Conservation (phyloP, 2,113 vertebrate genomes). For the Nothobranchius furzeri region DNA sequence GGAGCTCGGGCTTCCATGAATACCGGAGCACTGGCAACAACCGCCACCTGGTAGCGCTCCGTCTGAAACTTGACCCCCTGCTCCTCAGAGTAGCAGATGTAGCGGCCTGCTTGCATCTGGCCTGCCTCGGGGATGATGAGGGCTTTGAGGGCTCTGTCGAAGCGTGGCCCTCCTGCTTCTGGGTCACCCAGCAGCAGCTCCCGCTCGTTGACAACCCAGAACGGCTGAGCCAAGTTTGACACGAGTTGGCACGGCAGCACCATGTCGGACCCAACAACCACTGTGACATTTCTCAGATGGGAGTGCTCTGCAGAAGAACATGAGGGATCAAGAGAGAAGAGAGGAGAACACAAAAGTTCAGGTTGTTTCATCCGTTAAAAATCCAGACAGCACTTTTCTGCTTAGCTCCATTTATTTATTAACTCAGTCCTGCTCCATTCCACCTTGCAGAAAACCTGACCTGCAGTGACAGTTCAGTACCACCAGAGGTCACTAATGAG, state of each 20-base stretch:
- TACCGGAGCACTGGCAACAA: slow-evolving; percentile 81
- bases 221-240: slow-evolving; percentile 90
- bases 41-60: slow-evolving; percentile 85
- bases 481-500: slow-evolving; percentile 61
- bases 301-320: slow-evolving; percentile 74
- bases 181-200: slow-evolving; percentile 76
- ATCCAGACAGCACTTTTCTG: slow-evolving; percentile 7
- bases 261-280: slow-evolving; percentile 90
- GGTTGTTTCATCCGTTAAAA: slow-evolving; percentile 22
- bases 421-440: slow-evolving; percentile 4
- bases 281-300: slow-evolving; percentile 85
- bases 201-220: slow-evolving; percentile 86
- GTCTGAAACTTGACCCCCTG: slow-evolving; percentile 83
- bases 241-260: slow-evolving; percentile 91
- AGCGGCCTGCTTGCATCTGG: slow-evolving; percentile 82
- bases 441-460: background rate
- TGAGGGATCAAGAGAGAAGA: background rate
- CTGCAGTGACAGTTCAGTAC: slow-evolving; percentile 21
- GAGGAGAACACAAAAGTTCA: slow-evolving; percentile 3
- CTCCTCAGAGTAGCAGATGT: slow-evolving; percentile 89
- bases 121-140: slow-evolving; percentile 84
- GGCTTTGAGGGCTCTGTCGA: slow-evolving; percentile 82
- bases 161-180: slow-evolving; percentile 73
- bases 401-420: slow-evolving; percentile 56
- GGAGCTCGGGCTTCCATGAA: slow-evolving; percentile 88